Evolutionary conservation across 2,113 vertebrate genomes (phyloP), one percentile per base, ranked within the genome.

Genomic region (Varanus komodoensis): DNA sequence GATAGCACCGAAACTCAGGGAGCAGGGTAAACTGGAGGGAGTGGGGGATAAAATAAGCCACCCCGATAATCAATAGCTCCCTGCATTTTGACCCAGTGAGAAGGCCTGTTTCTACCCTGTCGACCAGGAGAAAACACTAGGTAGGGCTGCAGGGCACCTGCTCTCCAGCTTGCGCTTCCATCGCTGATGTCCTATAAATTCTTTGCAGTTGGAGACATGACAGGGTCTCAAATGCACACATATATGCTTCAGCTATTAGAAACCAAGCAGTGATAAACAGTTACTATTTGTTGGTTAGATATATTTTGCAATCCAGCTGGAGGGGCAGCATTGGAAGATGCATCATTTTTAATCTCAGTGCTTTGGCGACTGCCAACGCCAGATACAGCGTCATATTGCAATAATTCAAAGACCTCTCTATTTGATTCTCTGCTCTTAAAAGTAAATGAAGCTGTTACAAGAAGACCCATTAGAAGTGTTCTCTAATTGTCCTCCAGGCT

Each of bases 381-480:
- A 97, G 97, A 97, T 96, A 96, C 95, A 92, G 94, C 96, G 95
- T 97, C 96, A 84, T 94, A 94, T 95, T 94, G 96, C 96, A 96
- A 97, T 98, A 97, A 97, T 97, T 97, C 97, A 97, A 96, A 95
- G 96, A 96, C 95, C 96, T 97, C 95, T 96, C 96, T 97, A 97
- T 97, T 97, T 96, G 96, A 97, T 98, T 93, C 95, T 95, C 96
- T 96, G 93, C 96, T 96, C 95, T 97, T 97, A 97, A 85, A 96
- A 97, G 95, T 94, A 97, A 97, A 95, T 83, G 93, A 97, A 97
- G 95, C 95, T 95, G 95, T 96, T 97, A 95, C 93, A 92, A 84
- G 0, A 4, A 69, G 86, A 94, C 95, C 95, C 90, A 92, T 96
- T 96, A 94, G 94, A 93, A 93, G 94, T 91, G 89, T 94, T 95